Conservation (phyloP, 2,888 invertebrate genomes). For the Thereva nobilitata region DNA sequence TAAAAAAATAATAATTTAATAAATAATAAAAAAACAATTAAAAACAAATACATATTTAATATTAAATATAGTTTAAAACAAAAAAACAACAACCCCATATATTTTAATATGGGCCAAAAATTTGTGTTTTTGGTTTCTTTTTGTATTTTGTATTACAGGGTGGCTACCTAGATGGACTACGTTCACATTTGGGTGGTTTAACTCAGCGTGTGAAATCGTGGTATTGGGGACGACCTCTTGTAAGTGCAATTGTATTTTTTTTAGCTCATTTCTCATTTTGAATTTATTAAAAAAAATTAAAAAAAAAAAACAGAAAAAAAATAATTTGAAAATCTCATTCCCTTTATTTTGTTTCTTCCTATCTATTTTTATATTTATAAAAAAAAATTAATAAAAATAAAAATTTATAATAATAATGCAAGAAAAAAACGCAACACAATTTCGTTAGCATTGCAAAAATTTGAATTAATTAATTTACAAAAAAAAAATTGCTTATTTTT, state of each 20-base stretch:
- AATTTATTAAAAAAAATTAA: not conserved
- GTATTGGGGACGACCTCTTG: constrained; percentile 97
- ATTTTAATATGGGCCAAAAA: constrained; percentile 29
- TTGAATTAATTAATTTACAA: no score
- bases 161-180: constrained; percentile 91
- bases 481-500: no score
- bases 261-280: constrained; percentile 38
- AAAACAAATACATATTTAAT: constrained; percentile 8
- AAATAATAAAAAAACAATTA: constrained; percentile 1
- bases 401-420: constrained; percentile 5
- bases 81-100: constrained; percentile 28
- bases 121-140: constrained; percentile 53
- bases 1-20: not conserved
- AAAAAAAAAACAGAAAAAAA: no score
- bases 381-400: constrained; percentile 13
- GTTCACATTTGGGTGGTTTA: constrained; percentile 93
- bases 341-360: no score
- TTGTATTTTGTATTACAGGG: constrained; percentile 69
- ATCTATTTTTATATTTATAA: constrained; percentile 29
- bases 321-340: no score
- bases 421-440: not conserved
- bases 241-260: constrained; percentile 70
- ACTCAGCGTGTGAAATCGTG: constrained; percentile 96
- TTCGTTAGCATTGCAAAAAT: constrained; percentile 21
- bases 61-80: constrained; percentile 23